Evolutionary conservation across 2,113 vertebrate genomes (phyloP).

Genomic region (Hippocampus zosterae): DNA sequence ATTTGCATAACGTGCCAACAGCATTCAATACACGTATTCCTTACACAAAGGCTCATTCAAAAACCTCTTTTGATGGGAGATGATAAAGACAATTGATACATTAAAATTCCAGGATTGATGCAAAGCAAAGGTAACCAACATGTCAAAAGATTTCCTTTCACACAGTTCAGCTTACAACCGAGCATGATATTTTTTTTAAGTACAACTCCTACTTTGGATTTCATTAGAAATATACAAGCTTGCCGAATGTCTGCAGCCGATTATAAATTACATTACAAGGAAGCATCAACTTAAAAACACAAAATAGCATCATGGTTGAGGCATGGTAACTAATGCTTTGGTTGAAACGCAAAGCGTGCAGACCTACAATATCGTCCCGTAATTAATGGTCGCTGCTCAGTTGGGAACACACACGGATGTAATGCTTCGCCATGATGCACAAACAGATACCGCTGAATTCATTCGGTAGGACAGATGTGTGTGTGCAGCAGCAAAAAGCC

Average conservation of each 20-base stretch:
- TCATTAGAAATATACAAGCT: no score
- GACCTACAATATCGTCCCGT: neutral
- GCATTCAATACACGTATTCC: slow-evolving; percentile 13
- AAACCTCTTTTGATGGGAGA: slow-evolving; percentile 26
- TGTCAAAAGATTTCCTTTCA: no score
- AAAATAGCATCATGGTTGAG: no score
- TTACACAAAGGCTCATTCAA: slow-evolving; percentile 7
- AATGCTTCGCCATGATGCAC: slow-evolving; percentile 49
- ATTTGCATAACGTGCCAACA: slow-evolving; percentile 1
- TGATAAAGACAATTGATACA: slow-evolving; percentile 14
- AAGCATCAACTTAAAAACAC: no score
- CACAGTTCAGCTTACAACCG: no score
- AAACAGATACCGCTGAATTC: slow-evolving; percentile 56
- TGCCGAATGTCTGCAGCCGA: neutral
- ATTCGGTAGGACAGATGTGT: slow-evolving; percentile 48
- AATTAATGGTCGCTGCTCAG: neutral
- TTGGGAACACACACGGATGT: neutral
- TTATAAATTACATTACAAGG: neutral
- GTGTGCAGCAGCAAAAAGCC: slow-evolving; percentile 61
- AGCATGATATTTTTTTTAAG: no score
- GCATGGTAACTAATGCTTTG: neutral
- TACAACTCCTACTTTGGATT: no score
- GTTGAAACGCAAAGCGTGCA: no score
- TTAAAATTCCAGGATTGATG: neutral
- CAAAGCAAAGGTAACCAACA: no score